Evolutionary conservation across 2,113 vertebrate genomes (phyloP).

Genomic region (Carlito syrichta): DNA sequence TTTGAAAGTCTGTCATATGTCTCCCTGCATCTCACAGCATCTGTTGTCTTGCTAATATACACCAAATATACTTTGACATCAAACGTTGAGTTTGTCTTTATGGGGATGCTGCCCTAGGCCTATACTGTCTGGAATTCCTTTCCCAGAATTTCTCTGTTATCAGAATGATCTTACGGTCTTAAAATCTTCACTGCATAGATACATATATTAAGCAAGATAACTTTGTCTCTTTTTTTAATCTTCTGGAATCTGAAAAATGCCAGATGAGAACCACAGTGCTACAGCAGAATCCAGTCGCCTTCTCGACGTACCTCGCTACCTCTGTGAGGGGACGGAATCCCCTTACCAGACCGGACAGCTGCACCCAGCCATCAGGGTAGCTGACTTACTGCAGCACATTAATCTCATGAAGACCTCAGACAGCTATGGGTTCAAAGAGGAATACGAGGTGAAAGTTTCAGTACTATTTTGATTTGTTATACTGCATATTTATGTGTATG

Average conservation of each 20-base stretch:
- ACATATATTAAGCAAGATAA: constrained; percentile 70
- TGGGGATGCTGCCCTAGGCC: not conserved
- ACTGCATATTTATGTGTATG: too few relatives aligned
- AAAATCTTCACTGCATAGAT: not conserved
- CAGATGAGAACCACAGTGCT: constrained; percentile 94
- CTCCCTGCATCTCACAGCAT: not conserved
- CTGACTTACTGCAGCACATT: constrained; percentile 97
- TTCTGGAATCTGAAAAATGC: constrained; percentile 67
- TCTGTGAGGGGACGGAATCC: constrained; percentile 97
- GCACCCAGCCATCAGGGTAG: constrained; percentile 97
- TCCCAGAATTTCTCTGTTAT: not conserved
- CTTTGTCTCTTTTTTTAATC: constrained; percentile 71
- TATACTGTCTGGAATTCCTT: not conserved
- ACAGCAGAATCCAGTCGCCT: constrained; percentile 94
- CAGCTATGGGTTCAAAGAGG: constrained; percentile 99
- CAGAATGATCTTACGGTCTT: constrained; percentile 37
- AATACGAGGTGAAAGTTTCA: constrained; percentile 92
- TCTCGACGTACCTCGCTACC: constrained; percentile 95
- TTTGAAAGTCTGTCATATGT: not conserved
- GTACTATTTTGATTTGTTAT: not conserved
- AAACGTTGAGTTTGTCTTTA: not conserved
- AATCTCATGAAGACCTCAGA: constrained; percentile 99
- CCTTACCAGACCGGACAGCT: constrained; percentile 98
- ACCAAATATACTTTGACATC: not conserved
- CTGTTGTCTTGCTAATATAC: not conserved